Evolutionary conservation across 2,888 invertebrate genomes (phyloP), one percentile per base, ranked within the genome.

Genomic region (Campoplex nolae): DNA sequence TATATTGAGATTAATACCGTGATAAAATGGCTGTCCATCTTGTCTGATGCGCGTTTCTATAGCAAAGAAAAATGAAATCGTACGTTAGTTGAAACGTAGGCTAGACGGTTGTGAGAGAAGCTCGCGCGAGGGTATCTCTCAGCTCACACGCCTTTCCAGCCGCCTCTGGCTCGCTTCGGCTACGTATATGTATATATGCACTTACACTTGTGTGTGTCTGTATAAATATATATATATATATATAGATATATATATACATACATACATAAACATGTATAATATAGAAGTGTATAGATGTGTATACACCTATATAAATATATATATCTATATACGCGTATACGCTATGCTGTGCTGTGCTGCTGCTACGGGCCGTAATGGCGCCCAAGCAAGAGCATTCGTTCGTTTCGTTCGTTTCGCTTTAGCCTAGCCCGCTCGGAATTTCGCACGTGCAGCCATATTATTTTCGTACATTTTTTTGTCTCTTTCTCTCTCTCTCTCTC

Each of bases 401-500:
- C 82, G 84, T 84, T 83, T 76, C 82, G 84, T 86, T 85, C 82
- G 84, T 84, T 81, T 84, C 73, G 84, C 81, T 84, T 38, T 58
- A 67, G 73, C 62, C 87, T 65, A 84, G 75, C 75, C 81, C 87
- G 87, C 70, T 79, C 71, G 84, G 56, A 84, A 87, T 87, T 87
- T 87, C 56, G 84, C 87, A 87, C 87, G 87, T 84, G 87, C 87
- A 84, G 81, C 84, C 75, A 84, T 87, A 58, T 68, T 83, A 83
- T 83, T 75, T 83, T 82, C 67, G 35, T 58, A 75, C 68, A 78
- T 65, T 62, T 74, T 78, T 58, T 54, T 54, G 1, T 54, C 23
- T 77, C 11, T 54, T 28, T 45, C 38, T 13, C 28, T 16, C 54
- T 11, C 42, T n/a, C 38, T 16, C 42, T 11, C n/a, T 51, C 62